Evolutionary conservation across 2,113 vertebrate genomes (phyloP).

Genomic region (Myocastor coypus): DNA sequence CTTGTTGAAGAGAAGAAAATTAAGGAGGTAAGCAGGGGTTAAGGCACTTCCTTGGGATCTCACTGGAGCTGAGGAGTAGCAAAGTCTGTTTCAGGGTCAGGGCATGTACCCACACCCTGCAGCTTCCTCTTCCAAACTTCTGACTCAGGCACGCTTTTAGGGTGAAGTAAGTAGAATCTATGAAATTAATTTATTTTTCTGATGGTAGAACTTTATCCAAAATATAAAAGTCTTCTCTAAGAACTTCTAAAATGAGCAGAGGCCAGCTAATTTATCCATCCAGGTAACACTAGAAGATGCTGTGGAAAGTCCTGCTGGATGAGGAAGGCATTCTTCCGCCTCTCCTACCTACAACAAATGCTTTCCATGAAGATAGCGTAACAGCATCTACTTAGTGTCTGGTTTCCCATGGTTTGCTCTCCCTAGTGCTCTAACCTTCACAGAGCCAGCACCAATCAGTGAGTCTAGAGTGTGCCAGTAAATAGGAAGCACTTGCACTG

Average conservation of each 20-base stretch:
- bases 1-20: not conserved
- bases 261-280: not conserved
- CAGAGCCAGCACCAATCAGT: not conserved
- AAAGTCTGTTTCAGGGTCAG: not conserved
- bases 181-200: not conserved
- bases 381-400: not conserved
- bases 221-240: not conserved
- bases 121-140: not conserved
- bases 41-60: not conserved
- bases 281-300: not conserved
- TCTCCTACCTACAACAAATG: not conserved
- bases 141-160: not conserved
- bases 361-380: not conserved
- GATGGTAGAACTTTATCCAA: not conserved
- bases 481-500: not conserved
- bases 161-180: not conserved
- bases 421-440: not conserved
- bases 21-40: not conserved
- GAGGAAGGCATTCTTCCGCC: not conserved
- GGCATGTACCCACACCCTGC: no score
- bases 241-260: not conserved
- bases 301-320: not conserved
- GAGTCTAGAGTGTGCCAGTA: not conserved
- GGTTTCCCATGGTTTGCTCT: not conserved
- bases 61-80: not conserved